These are phyloP conservation scores for Denticeps clupeoides DNA, from an alignment of 2,797 vertebrate genomes.

Conservation along the genomic window DNA sequence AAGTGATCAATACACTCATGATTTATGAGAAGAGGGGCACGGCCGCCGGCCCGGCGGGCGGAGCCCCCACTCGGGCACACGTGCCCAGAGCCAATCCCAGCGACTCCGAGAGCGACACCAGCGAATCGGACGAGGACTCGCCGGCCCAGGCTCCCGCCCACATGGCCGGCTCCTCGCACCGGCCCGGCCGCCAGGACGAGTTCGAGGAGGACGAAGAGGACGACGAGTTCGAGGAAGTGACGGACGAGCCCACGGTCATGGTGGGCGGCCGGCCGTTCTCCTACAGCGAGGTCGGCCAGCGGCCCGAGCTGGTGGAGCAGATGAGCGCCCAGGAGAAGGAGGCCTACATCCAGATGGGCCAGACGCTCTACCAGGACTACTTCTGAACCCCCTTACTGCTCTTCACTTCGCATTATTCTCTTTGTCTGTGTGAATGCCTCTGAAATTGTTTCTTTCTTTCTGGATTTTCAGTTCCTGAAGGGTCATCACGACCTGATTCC, in stretches of 20 bases:
- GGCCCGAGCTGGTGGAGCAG: slow-evolving; percentile 84
- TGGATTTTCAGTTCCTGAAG: no score
- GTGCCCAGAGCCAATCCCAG: slow-evolving; percentile 48
- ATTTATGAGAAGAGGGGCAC: slow-evolving; percentile 86
- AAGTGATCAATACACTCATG: slow-evolving; percentile 92
- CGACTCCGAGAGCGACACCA: slow-evolving; percentile 95
- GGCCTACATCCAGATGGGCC: slow-evolving; percentile 91
- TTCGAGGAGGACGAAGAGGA: slow-evolving; percentile 75
- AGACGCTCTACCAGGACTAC: slow-evolving; percentile 85
- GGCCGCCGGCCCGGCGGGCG: slow-evolving; percentile 31
- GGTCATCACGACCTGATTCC: no score
- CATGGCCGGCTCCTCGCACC: slow-evolving; percentile 26
- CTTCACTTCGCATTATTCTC: no score
- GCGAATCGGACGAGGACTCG: slow-evolving; percentile 85
- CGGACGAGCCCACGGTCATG: slow-evolving; percentile 74
- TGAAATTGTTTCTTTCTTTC: no score
- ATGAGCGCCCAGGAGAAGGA: slow-evolving; percentile 93
- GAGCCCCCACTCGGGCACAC: slow-evolving; percentile 36
- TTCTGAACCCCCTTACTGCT: slow-evolving; percentile 55
- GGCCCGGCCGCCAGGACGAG: slow-evolving; percentile 16
- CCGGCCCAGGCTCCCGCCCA: slow-evolving; percentile 48
- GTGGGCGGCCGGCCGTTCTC: slow-evolving; percentile 76
- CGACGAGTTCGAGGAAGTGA: slow-evolving; percentile 87
- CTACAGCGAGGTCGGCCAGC: slow-evolving; percentile 87
- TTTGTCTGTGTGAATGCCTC: no score